Evolutionary conservation across 1,140 invertebrate species (phyloP), one percentile per base, ranked within the genome.

Genomic region (Drosophila ficusphila): DNA sequence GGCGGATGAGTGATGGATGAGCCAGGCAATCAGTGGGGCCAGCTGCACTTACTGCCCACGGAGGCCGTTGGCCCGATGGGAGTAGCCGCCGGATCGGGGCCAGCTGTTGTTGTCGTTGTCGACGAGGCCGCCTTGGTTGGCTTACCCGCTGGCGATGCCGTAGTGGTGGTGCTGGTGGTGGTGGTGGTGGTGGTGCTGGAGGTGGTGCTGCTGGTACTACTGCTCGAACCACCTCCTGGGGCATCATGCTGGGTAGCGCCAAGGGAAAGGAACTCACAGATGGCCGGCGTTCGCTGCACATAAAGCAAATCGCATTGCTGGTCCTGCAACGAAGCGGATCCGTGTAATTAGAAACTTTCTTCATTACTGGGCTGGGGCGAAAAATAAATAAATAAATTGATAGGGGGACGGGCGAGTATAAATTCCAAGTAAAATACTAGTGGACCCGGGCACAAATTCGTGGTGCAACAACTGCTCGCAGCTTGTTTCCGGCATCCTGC

Each of bases 31-130:
- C 19, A 44, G 16, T 46, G 31, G 67, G 54, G 3, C 58, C 46
- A 74, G 62, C 61, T 79, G 76, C 53, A 86, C 83, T 90, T 90
- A 90, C 89, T 79, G 79, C 85, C 89, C 76, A 90, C 79, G 46
- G 85, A 85, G 51, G 78, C 85, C 54, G 72, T 76, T 78, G 79
- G 76, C 52, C 75, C 69, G 41, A 81, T 79, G 53, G 74, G 68
- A 75, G 76, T 67, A 74, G 69, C 62, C 54, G 49, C 65, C 60
- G 60, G 71, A 21, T 62, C 47, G 38, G 61, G 39, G 12, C 18
- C 72, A 67, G 39, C 33, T 41, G 44, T 56, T 46, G 60, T 38
- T 48, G 49, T 47, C 41, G 67, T 52, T 23, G 62, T 47, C 56
- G 61, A 67, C 60, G 62, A 33, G 46, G 60, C 36, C 44, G 62